Conservation (phyloP, 64 coral and sea anemone species). For the Porites lutea region DNA sequence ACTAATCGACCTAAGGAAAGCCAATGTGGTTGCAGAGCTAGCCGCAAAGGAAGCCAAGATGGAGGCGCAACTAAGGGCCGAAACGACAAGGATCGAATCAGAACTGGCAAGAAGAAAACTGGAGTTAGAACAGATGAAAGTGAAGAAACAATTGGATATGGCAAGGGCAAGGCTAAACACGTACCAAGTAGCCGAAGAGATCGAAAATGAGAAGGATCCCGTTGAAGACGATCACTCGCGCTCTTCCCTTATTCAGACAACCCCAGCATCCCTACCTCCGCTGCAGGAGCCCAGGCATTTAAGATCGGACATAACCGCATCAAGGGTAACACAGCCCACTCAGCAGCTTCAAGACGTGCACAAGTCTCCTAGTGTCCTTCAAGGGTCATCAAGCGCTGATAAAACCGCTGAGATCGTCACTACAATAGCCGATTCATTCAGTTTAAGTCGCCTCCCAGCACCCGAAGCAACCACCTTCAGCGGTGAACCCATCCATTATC, state of each 20-base stretch:
- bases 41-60: conserved; percentile 1
- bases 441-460: conserved; percentile 25
- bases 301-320: too few relatives aligned
- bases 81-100: not conserved
- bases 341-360: too few relatives aligned
- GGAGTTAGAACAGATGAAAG: not conserved
- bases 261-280: too few relatives aligned
- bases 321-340: too few relatives aligned
- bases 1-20: not conserved
- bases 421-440: conserved; percentile 21
- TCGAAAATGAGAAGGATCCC: not conserved
- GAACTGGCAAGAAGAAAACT: not conserved
- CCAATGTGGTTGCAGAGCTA: conserved; percentile 1
- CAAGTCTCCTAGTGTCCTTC: not conserved
- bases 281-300: too few relatives aligned
- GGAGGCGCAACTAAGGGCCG: not conserved
- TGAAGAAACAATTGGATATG: not conserved
- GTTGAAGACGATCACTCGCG: not conserved
- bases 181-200: not conserved
- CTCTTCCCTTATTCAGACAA: too few relatives aligned
- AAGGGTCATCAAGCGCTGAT: not conserved
- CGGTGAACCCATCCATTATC: conserved; percentile 31
- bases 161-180: not conserved
- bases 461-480: conserved; percentile 3
- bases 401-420: not conserved